These are phyloP conservation scores for Takifugu bimaculatus DNA, from an alignment of 2,113 vertebrate species.

Conservation along the genomic window DNA sequence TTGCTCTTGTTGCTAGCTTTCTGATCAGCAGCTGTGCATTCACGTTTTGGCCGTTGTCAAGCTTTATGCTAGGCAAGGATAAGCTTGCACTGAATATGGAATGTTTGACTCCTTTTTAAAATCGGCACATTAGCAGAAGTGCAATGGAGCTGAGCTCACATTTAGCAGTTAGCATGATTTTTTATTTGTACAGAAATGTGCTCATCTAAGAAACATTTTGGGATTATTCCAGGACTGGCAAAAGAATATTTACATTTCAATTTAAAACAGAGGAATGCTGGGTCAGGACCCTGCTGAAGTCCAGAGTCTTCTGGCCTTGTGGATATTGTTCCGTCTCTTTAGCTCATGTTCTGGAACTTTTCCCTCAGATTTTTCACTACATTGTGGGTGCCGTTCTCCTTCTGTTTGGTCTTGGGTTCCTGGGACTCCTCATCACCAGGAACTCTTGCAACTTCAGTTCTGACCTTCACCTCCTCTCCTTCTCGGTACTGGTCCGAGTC, in stretches of 20 bases:
- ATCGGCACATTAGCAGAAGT: too few species aligned
- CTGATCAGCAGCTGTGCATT: too few species aligned
- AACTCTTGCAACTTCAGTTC: not conserved
- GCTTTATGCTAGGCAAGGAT: constrained; percentile 1
- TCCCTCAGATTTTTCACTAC: constrained; percentile 85
- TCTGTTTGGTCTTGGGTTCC: constrained; percentile 20
- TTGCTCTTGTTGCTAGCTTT: too few species aligned
- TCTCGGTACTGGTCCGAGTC: constrained; percentile 74
- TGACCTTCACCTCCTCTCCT: constrained; percentile 57
- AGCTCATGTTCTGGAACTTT: constrained; percentile 83
- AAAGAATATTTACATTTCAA: too few species aligned
- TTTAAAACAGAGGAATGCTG: too few species aligned
- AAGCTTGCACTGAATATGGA: too few species aligned
- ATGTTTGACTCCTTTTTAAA: too few species aligned
- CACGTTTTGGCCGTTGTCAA: not conserved
- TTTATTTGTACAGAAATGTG: too few species aligned
- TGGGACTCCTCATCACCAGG: constrained; percentile 16
- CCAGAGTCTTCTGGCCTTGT: not conserved
- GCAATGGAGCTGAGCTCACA: too few species aligned
- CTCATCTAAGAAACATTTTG: too few species aligned
- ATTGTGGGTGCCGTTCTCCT: constrained; percentile 63
- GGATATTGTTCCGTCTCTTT: constrained; percentile 1
- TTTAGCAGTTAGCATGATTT: too few species aligned
- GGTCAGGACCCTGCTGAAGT: not conserved
- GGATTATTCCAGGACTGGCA: too few species aligned